Evolutionary conservation across 2,888 invertebrate genomes (phyloP), one percentile per base, ranked within the genome.

Genomic region (Platycnemis pennipes): DNA sequence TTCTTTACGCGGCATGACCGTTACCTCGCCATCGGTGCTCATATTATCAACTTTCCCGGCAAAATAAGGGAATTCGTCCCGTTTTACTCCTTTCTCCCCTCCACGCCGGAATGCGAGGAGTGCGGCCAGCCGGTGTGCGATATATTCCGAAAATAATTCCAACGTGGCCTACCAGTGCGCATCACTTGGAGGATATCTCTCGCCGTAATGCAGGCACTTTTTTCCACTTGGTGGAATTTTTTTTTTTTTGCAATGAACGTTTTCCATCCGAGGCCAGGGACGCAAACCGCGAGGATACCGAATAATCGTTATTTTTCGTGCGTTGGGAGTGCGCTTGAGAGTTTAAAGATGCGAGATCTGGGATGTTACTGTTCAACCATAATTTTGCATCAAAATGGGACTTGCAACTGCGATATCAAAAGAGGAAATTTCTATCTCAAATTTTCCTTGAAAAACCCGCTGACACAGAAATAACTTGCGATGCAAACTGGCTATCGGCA

Each of bases 1-100:
- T 77, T 77, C 77, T 77, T 77, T 37, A 77, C 77, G 77, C 31
- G 77, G 77, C 37, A 77, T 77, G 77, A 77, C 77, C 77, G 77
- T 77, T 77, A 37, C 31, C 37, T 37, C 77, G 37, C 77, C 13
- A 77, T 77, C 37, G 77, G 37, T 77, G 77, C 77, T 77, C 37
- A 13, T 37, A 77, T 77, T 77, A 77, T 77, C 77, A 77, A 77
- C 77, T 37, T 77, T 37, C 37, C 77, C 77, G 37, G 77, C 31
- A 77, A 77, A 77, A 77, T 77, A 77, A 77, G 77, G 77, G 37
- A 37, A 37, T 8, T 37, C 37, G 11, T 77, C 16, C 37, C 31
- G 8, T 37, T 22, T 77, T 37, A 13, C 37, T 63, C 63, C n/a
- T 63, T 26, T 13, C 63, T 63, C 1, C 63, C 63, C n/a, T 13